These are phyloP conservation scores for Sisyra terminalis DNA, from an alignment of 2,888 invertebrate species.

Conservation along the genomic window DNA sequence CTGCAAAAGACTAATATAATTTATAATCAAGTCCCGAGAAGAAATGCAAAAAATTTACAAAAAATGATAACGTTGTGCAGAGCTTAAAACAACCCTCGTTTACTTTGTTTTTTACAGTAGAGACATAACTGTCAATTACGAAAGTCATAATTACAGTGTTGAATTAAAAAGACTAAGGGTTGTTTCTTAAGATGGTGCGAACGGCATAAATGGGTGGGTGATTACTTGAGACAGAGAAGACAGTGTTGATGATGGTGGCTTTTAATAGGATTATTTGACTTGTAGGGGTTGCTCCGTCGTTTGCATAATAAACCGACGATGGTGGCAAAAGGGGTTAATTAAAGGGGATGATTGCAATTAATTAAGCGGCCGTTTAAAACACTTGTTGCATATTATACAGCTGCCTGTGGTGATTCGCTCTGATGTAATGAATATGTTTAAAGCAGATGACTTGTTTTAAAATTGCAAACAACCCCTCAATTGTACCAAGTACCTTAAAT, in stretches of 20 bases:
- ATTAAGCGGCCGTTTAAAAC: constrained; percentile 18
- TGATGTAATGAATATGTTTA: background rate
- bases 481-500: too few relatives aligned
- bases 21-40: background rate
- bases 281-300: constrained; percentile 2
- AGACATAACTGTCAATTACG: constrained; percentile 8
- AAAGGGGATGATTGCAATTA: constrained; percentile 28
- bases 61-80: background rate
- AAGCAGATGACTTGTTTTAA: background rate
- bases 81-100: background rate
- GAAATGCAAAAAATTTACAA: background rate
- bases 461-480: too few relatives aligned
- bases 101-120: background rate
- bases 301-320: constrained; percentile 5
- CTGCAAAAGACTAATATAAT: too few relatives aligned
- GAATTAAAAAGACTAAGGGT: background rate
- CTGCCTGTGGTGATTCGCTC: too few relatives aligned
- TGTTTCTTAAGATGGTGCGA: background rate
- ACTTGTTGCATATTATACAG: constrained; percentile 6
- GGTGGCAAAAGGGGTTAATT: constrained; percentile 25
- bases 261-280: constrained; percentile 9
- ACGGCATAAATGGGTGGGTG: background rate
- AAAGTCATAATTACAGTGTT: constrained; percentile 8
- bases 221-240: background rate
- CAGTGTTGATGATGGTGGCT: background rate